Evolutionary conservation across 2,797 vertebrate genomes (phyloP).

Genomic region (Malacoraja senta): DNA sequence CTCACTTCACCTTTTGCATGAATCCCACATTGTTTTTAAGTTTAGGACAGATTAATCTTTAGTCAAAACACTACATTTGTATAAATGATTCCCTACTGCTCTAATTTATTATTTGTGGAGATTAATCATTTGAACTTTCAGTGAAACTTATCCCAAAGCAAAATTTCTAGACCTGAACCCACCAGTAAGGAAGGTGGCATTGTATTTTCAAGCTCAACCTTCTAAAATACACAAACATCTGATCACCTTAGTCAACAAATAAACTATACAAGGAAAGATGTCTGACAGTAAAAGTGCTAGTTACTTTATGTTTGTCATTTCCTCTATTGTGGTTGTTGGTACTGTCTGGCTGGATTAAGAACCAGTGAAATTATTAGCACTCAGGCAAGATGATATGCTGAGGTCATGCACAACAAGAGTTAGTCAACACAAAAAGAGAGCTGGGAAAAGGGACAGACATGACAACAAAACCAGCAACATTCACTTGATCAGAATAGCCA

Average conservation of each 20-base stretch:
- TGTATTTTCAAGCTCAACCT: background rate
- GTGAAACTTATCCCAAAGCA: background rate
- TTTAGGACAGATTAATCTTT: background rate
- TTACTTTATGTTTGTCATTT: background rate
- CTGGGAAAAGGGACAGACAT: conserved; percentile 11
- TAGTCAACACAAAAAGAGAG: conserved; percentile 2
- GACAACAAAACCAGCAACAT: conserved; percentile 14
- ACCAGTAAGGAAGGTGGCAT: background rate
- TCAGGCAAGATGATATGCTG: background rate
- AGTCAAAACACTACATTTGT: background rate
- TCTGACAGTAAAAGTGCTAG: background rate
- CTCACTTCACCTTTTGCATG: background rate
- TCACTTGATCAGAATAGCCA: conserved; percentile 8
- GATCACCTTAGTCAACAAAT: background rate
- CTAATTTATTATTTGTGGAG: background rate
- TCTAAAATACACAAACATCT: background rate
- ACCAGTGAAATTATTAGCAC: background rate
- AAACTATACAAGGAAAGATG: background rate
- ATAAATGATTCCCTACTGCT: background rate
- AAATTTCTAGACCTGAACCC: background rate
- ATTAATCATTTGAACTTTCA: background rate
- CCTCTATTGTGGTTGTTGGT: background rate
- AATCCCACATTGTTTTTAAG: background rate
- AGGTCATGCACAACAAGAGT: background rate
- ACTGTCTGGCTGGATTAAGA: background rate